A percentile compares a stretch with the other conserved stretches of the same genome.
Evolutionary conservation across 37 sponge, comb jelly and placozoan genomes (phyloP).

Genomic region (Mnemiopsis leidyi): DNA sequence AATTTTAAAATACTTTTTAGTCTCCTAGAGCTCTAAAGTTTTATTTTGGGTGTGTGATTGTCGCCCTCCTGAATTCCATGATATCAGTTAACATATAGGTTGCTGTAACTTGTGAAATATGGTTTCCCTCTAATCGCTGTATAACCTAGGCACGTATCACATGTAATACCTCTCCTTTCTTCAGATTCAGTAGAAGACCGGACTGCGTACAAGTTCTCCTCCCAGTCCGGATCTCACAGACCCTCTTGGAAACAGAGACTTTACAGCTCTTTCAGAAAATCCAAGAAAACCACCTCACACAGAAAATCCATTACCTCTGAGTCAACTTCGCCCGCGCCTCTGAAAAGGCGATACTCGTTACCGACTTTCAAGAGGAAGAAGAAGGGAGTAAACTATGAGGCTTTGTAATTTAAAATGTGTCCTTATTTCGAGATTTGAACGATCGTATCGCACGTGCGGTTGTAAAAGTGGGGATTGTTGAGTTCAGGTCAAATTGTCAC

Average conservation of each 20-base stretch:
- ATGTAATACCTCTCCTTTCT: not conserved
- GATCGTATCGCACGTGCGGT: not conserved
- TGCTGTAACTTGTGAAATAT: no score
- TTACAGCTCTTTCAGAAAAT: constrained; percentile 63
- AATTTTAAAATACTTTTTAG: no score
- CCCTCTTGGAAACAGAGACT: constrained; percentile 49
- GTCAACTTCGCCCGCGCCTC: not conserved
- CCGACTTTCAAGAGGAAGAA: constrained; percentile 47
- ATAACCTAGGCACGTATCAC: no score
- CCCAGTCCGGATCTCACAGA: not conserved
- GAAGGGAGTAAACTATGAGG: constrained; percentile 39
- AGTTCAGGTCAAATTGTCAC: no score
- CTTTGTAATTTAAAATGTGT: constrained; percentile 11
- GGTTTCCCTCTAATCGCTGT: no score
- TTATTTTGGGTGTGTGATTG: no score
- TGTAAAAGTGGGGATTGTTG: no score
- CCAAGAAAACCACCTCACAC: constrained; percentile 12
- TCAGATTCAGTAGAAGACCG: constrained; percentile 53
- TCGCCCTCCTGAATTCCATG: not conserved
- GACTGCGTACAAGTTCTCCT: constrained; percentile 52
- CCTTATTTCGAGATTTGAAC: not conserved
- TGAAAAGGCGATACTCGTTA: constrained; percentile 20
- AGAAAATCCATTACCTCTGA: constrained; percentile 14
- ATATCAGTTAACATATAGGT: no score
- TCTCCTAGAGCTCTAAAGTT: no score